A percentile compares a stretch with the other conserved stretches of the same genome.
Conservation (phyloP, 2,888 invertebrate genomes). For the Meta bourneti region DNA sequence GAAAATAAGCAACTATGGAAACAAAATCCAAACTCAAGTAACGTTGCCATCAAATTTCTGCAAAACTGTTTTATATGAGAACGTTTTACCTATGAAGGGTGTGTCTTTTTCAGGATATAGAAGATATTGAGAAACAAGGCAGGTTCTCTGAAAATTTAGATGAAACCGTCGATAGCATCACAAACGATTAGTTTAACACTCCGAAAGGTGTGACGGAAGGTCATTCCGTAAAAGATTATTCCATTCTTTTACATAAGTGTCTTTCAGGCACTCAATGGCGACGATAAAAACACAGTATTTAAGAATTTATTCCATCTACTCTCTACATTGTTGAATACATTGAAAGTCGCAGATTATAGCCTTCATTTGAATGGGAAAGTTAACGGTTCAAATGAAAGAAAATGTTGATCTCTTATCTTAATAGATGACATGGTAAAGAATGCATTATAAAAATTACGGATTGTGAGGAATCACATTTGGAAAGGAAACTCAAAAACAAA, state of each 20-base stretch:
- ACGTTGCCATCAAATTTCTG: too few species aligned
- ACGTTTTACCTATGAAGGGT: too few species aligned
- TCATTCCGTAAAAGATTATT: background rate
- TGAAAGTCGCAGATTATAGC: background rate
- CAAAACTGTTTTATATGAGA: too few species aligned
- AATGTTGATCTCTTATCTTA: background rate
- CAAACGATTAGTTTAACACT: background rate
- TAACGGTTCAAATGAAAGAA: background rate
- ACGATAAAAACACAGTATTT: too few species aligned
- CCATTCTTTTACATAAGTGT: background rate
- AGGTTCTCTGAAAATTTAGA: background rate
- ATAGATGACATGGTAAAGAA: background rate
- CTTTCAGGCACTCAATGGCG: background rate
- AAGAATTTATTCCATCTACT: too few species aligned
- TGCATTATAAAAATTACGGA: background rate
- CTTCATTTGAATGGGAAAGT: background rate
- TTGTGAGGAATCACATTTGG: background rate
- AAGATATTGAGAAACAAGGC: too few species aligned
- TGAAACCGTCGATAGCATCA: background rate
- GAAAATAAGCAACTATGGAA: too few species aligned
- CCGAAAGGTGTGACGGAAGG: background rate
- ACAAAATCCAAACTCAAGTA: too few species aligned
- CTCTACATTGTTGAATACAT: background rate
- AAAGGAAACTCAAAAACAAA: background rate
- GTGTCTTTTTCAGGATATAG: too few species aligned